Evolutionary conservation across 2,797 vertebrate species (phyloP).

Genomic region (Myiothlypis coronata): DNA sequence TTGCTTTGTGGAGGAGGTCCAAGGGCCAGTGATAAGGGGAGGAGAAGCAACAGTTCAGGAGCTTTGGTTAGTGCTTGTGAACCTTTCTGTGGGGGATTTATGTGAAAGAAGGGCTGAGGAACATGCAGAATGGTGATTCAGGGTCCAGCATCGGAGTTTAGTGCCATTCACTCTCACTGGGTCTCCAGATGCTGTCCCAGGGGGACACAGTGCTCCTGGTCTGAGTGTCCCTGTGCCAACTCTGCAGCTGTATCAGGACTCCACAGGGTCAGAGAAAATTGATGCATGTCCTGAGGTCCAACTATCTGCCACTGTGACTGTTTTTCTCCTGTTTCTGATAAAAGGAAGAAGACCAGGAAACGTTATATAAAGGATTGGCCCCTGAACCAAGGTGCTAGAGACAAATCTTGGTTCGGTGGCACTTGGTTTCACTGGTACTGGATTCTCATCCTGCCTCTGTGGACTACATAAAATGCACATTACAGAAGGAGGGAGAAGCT

Average conservation of each 20-base stretch:
- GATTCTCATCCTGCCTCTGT: background rate
- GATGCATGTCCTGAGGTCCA: background rate
- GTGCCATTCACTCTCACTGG: background rate
- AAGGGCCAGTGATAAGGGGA: background rate
- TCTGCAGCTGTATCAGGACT: background rate
- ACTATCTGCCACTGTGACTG: accelerated
- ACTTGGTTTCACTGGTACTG: background rate
- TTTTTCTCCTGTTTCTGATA: background rate
- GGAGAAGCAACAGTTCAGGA: background rate
- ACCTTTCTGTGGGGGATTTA: background rate
- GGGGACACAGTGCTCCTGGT: background rate
- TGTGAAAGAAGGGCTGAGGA: background rate
- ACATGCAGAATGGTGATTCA: background rate
- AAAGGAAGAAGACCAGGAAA: background rate
- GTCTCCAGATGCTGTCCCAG: background rate
- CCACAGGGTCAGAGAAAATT: background rate
- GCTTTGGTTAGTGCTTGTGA: background rate
- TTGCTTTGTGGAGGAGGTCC: background rate
- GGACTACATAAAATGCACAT: background rate
- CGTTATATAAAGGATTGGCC: background rate
- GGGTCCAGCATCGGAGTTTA: background rate
- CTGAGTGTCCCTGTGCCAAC: background rate
- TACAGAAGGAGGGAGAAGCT: background rate
- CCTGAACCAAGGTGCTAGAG: background rate
- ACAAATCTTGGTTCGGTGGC: background rate